phyloP scores from a whole-genome alignment of 2,113 vertebrate genomes.

The Zosterops japonicus region DNA sequence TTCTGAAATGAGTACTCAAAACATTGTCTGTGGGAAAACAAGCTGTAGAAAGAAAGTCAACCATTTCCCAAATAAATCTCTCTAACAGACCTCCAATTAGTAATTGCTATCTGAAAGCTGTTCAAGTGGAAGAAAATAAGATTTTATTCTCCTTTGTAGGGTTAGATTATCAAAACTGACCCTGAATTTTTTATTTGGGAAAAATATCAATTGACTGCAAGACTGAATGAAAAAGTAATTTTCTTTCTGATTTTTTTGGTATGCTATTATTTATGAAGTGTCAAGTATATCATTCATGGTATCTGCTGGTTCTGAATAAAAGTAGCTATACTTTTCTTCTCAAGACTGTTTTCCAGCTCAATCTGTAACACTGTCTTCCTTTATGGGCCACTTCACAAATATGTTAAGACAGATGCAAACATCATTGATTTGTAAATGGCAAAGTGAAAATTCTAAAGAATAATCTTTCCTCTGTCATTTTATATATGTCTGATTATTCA shows the following conservation, averaged over 20 bases:
- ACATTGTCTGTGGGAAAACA: background rate
- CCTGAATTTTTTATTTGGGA: background rate
- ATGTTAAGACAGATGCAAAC: slow-evolving; percentile 13
- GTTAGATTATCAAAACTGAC: slow-evolving; percentile 10
- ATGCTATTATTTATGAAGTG: background rate
- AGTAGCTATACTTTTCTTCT: background rate
- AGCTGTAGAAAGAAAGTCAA: slow-evolving; percentile 31
- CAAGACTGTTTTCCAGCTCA: background rate
- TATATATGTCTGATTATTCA: background rate
- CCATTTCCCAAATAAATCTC: slow-evolving; percentile 51
- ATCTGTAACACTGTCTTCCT: background rate
- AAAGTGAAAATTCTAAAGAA: slow-evolving; percentile 43
- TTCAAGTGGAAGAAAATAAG: slow-evolving; percentile 25
- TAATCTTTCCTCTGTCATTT: background rate
- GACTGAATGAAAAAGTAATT: background rate
- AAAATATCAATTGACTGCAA: background rate
- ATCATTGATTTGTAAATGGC: slow-evolving; percentile 28
- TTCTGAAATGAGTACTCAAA: slow-evolving; percentile 58
- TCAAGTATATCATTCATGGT: background rate
- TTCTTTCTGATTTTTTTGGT: background rate
- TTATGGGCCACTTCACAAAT: slow-evolving; percentile 13
- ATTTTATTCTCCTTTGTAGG: background rate
- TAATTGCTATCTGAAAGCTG: slow-evolving; percentile 51
- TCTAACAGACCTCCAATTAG: slow-evolving; percentile 49
- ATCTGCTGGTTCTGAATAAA: slow-evolving; percentile 9